Percentiles rank a stretch among this genome's conserved stretches.
These are phyloP conservation scores for Pseudomugil tenellus DNA, from an alignment of 2,797 vertebrate genomes.

Conservation along the genomic window DNA sequence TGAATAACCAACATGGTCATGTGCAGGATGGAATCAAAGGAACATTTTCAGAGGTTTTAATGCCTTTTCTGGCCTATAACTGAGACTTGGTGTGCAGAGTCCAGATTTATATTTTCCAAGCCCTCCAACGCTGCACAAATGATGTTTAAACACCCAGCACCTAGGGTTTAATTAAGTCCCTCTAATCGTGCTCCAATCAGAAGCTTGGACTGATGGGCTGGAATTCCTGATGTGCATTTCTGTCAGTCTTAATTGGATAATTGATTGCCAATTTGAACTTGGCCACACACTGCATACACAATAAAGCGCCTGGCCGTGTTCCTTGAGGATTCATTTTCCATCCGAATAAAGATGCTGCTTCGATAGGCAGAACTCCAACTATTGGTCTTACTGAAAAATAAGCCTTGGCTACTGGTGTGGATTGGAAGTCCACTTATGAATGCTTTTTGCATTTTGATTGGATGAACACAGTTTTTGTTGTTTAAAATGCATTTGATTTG, in stretches of 20 bases:
- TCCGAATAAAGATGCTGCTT: slow-evolving; percentile 85
- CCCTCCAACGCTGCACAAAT: slow-evolving; percentile 81
- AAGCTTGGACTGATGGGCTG: slow-evolving; percentile 85
- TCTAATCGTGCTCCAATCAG: slow-evolving; percentile 88
- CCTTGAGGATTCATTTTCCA: slow-evolving; percentile 86
- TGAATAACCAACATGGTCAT: slow-evolving; percentile 46
- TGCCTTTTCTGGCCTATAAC: slow-evolving; percentile 36
- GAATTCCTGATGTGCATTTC: slow-evolving; percentile 88
- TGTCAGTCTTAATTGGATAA: slow-evolving; percentile 91
- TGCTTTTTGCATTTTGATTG: slow-evolving; percentile 58
- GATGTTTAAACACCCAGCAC: slow-evolving; percentile 86
- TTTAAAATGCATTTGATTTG: slow-evolving; percentile 23
- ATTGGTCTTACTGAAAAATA: slow-evolving; percentile 77
- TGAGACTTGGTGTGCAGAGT: slow-evolving; percentile 56
- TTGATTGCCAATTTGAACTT: slow-evolving; percentile 90
- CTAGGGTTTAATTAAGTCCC: slow-evolving; percentile 87
- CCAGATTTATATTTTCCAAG: slow-evolving; percentile 80
- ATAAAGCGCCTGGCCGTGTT: slow-evolving; percentile 84
- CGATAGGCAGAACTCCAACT: slow-evolving; percentile 82
- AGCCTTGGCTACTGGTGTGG: slow-evolving; percentile 60
- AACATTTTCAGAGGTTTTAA: slow-evolving; percentile 36
- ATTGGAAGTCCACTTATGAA: slow-evolving; percentile 65
- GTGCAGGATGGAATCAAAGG: slow-evolving; percentile 33
- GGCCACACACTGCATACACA: slow-evolving; percentile 88
- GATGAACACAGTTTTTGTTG: slow-evolving; percentile 43